These are phyloP conservation scores for Ceratina australensis DNA, from an alignment of 1,140 invertebrate species.

Conservation along the genomic window DNA sequence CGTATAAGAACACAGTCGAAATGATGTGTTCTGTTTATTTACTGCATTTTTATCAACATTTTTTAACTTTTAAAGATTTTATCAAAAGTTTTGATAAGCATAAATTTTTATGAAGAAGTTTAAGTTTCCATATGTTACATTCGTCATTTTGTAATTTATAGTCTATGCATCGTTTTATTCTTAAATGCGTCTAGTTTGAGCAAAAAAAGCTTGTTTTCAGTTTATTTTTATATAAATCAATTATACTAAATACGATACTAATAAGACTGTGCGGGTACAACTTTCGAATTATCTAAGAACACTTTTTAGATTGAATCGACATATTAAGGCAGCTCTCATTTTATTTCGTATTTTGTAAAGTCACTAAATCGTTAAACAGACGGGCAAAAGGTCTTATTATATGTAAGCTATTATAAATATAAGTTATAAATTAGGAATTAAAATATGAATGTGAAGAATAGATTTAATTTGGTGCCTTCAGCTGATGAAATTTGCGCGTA, in stretches of 20 bases:
- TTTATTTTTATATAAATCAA: slow-evolving; percentile 1
- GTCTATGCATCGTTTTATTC: slow-evolving; percentile 7
- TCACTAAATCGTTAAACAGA: neutral
- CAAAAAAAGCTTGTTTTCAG: neutral
- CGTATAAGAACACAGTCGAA: neutral
- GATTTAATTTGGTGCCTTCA: too few species aligned
- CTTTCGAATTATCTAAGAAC: slow-evolving; percentile 19
- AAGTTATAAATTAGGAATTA: too few species aligned
- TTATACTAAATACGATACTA: neutral
- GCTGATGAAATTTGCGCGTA: too few species aligned
- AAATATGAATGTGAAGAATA: too few species aligned
- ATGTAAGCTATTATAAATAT: too few species aligned
- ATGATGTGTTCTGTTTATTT: slow-evolving; percentile 16
- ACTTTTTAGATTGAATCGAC: neutral
- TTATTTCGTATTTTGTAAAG: neutral
- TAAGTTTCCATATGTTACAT: slow-evolving; percentile 11
- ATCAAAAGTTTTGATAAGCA: slow-evolving; percentile 2
- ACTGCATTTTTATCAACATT: neutral
- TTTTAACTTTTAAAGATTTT: slow-evolving; percentile 30
- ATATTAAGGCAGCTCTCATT: neutral
- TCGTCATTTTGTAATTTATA: slow-evolving; percentile 7
- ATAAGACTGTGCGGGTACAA: slow-evolving; percentile 29
- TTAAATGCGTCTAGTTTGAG: slow-evolving; percentile 4
- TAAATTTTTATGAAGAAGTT: slow-evolving; percentile 4
- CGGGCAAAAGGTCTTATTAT: too few species aligned